Conservation (phyloP, 2,113 vertebrate species). For the Limanda limanda region DNA sequence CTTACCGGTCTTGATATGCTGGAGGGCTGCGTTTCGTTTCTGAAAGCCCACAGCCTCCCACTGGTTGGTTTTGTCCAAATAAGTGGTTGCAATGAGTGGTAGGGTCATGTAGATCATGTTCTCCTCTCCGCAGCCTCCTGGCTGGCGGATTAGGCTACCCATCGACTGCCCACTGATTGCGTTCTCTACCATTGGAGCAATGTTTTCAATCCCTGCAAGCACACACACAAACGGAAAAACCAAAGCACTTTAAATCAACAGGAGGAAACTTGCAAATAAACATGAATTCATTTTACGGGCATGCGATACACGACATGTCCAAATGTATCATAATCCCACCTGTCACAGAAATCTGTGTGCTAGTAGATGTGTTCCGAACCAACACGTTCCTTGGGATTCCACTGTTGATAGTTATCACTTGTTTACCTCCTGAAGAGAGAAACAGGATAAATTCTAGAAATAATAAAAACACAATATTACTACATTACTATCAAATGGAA, state of each 20-base stretch:
- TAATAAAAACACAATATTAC: not conserved
- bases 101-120: conserved; percentile 78
- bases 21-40: conserved; percentile 60
- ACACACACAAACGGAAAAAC: not conserved
- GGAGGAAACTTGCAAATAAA: not conserved
- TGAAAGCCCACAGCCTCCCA: conserved; percentile 71
- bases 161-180: conserved; percentile 66
- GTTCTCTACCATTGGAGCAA: conserved; percentile 46
- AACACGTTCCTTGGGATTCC: conserved; percentile 35
- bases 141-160: conserved; percentile 61
- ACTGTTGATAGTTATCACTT: conserved; percentile 60
- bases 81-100: conserved; percentile 72
- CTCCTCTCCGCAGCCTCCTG: conserved; percentile 77
- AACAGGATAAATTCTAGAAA: not conserved
- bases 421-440: conserved; percentile 49
- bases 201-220: conserved; percentile 38
- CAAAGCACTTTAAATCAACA: not conserved
- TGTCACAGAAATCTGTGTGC: conserved; percentile 78
- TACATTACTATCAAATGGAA: rapidly evolving
- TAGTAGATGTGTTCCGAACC: conserved; percentile 62
- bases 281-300: not conserved
- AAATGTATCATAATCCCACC: conserved; percentile 55
- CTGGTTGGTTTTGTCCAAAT: conserved; percentile 79
- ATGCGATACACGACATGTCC: not conserved
- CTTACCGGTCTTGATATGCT: conserved; percentile 73